Base-by-base conservation (phyloP, 2,888 invertebrate genomes). In the Caenorhabditis imperialis region DNA sequence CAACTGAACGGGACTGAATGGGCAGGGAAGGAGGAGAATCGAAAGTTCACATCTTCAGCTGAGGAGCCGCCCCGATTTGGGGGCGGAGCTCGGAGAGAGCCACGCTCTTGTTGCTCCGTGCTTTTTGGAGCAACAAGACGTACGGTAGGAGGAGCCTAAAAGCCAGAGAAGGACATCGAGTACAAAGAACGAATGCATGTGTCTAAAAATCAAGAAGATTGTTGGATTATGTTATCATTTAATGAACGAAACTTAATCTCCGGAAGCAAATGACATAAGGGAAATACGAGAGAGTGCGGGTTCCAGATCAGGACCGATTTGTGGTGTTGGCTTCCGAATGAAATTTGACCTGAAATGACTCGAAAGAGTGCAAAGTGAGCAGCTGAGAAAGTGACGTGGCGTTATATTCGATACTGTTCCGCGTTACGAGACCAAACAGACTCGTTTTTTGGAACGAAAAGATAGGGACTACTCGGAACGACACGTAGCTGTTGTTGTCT, bases 31-130 rank as follows among this genome's bases (percentile, higher is more conserved):
- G 23, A 44, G 6, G 37, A 54, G 54, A 58, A 67, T 67, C 57
- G 67, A 67, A 67, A 67, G 67, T 67, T 67, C 67, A 67, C 67
- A 51, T 48, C 65, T 55, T 47, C 63, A 38, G 33, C 23, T 16
- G 55, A 65, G 42, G 57, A 57, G 44, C 67, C 67, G 35, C 44
- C 67, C 42, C 67, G 51, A 55, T 48, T 57, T 40, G 30, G 33
- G 47, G 67, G 67, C 57, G 57, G 57, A 50, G 67, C 45, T 33
- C 30, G 30, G 7, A 10, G 30, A 51, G 33, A 22, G 63, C 48
- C 63, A 48, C 25, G 33, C 25, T 30, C 30, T 63, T 65, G 42
- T 30, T 30, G 47, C 57, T 57, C 50, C 57, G 57, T 48, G 51
- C 55, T 25, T n/a, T 25, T 30, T 10, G 10, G 44, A 50, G 57